Evolutionary conservation across 2,797 vertebrate genomes (phyloP).

Genomic region (Ataeniobius toweri): DNA sequence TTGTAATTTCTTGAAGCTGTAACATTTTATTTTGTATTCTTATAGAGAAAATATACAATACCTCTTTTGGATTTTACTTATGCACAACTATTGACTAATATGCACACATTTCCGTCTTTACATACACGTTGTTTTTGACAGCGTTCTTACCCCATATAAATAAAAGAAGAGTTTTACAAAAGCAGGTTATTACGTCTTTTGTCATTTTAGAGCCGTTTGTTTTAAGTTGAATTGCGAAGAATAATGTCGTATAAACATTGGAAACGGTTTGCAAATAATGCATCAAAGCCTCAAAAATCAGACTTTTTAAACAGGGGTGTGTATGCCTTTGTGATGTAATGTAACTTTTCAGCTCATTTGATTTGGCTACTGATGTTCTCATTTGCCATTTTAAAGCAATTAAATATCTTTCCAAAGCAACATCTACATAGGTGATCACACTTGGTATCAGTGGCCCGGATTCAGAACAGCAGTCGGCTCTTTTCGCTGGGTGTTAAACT

Average conservation of each 20-base stretch:
- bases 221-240: neutral
- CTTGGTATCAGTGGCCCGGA: neutral
- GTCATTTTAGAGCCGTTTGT: neutral
- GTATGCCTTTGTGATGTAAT: neutral
- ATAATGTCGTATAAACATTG: too few relatives aligned
- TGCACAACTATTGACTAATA: too few relatives aligned
- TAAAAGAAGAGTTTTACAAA: neutral
- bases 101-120: too few relatives aligned
- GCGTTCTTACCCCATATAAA: too few relatives aligned
- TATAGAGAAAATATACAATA: too few relatives aligned
- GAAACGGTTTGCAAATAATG: neutral
- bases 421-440: neutral
- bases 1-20: too few relatives aligned
- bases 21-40: too few relatives aligned
- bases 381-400: neutral
- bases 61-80: too few relatives aligned
- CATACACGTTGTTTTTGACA: too few relatives aligned
- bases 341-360: neutral
- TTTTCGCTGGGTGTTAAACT: neutral
- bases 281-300: too few relatives aligned
- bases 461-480: conserved; percentile 1
- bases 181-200: neutral
- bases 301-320: neutral
- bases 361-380: neutral
- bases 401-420: neutral